phyloP scores from a whole-genome alignment of 2,888 invertebrate species.

The Macrosoma leucophasiata region DNA sequence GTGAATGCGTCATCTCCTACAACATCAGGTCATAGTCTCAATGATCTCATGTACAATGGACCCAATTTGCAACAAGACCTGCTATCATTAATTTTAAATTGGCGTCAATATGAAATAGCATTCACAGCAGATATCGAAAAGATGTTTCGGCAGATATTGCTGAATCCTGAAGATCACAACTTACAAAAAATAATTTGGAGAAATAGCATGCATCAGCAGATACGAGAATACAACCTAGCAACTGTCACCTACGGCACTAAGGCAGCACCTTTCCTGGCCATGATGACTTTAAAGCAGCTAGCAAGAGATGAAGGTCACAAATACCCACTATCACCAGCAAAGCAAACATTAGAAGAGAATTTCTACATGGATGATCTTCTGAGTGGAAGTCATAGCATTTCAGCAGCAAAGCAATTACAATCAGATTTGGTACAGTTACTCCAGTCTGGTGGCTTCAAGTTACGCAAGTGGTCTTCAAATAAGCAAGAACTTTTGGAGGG shows the following conservation, averaged over 20 bases:
- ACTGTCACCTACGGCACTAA: conserved; percentile 20
- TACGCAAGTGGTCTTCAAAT: conserved; percentile 1
- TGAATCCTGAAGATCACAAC: conserved; percentile 16
- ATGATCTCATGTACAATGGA: conserved; percentile 25
- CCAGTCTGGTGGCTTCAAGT: conserved; percentile 1
- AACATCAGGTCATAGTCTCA: conserved; percentile 19
- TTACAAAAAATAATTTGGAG: conserved; percentile 26
- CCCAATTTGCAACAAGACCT: conserved; percentile 22
- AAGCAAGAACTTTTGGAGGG: conserved; percentile 1
- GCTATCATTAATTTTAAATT: conserved; percentile 13
- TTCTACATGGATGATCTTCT: conserved; percentile 17
- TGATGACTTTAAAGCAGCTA: conserved; percentile 24
- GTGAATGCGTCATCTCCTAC: conserved; percentile 17
- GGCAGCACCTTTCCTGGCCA: conserved; percentile 20
- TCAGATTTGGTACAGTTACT: conserved; percentile 19
- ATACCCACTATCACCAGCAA: conserved; percentile 13
- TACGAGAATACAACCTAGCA: conserved; percentile 6
- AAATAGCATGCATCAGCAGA: conserved; percentile 4
- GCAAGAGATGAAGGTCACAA: conserved; percentile 16
- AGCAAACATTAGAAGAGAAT: background rate
- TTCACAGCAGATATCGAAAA: conserved; percentile 26
- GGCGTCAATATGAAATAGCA: conserved; percentile 22
- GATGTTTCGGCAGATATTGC: conserved; percentile 23
- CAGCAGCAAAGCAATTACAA: background rate
- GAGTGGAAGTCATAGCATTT: background rate